Percentiles rank a stretch among this genome's conserved stretches.
Evolutionary conservation across 2,888 invertebrate species (phyloP).

Genomic region (Neelides folsomi): DNA sequence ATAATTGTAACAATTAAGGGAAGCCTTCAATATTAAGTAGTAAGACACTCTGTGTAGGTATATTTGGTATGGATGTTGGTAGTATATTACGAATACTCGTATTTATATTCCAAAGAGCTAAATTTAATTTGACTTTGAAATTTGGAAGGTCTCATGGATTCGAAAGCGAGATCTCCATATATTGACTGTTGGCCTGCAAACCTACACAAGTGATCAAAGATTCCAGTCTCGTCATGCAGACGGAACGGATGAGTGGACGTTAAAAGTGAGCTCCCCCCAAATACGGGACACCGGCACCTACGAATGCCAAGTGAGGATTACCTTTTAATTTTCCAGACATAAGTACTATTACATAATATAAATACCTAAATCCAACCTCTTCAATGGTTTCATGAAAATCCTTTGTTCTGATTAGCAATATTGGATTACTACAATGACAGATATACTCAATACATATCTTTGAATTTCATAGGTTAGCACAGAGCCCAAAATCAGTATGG

Average conservation of each 20-base stretch:
- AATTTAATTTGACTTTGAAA: background rate
- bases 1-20: too few relatives aligned
- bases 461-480: slow-evolving; percentile 42
- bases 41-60: too few relatives aligned
- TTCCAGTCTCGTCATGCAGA: slow-evolving; percentile 57
- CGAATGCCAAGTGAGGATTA: slow-evolving; percentile 59
- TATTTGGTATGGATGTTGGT: too few relatives aligned
- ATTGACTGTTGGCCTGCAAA: slow-evolving; percentile 55
- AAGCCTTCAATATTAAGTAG: too few relatives aligned
- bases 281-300: slow-evolving; percentile 55
- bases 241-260: slow-evolving; percentile 58
- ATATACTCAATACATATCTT: too few relatives aligned
- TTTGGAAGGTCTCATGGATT: slow-evolving; percentile 66
- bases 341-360: too few relatives aligned
- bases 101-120: too few relatives aligned
- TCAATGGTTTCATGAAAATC: too few relatives aligned
- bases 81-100: too few relatives aligned
- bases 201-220: slow-evolving; percentile 59
- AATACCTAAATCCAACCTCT: too few relatives aligned
- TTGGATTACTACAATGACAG: too few relatives aligned
- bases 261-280: slow-evolving; percentile 56
- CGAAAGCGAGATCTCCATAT: slow-evolving; percentile 68
- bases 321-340: background rate
- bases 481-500: slow-evolving; percentile 62
- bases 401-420: too few relatives aligned